Percentiles rank a stretch among this genome's conserved stretches.
These are phyloP conservation scores for Conchocele bisecta DNA, from an alignment of 2,888 invertebrate species.

Conservation along the genomic window DNA sequence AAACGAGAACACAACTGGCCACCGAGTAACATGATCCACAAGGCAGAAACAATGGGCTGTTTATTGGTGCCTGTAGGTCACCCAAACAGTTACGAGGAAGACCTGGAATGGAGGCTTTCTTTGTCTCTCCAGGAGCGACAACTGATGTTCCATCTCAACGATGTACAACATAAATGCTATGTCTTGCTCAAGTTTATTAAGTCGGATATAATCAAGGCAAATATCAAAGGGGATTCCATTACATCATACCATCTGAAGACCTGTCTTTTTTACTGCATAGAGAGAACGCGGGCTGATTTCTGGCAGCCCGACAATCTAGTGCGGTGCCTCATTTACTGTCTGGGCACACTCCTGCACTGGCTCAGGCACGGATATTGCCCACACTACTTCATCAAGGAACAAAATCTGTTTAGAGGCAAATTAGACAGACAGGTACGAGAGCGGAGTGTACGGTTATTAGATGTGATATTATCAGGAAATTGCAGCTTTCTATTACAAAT, in stretches of 20 bases:
- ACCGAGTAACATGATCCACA: neutral
- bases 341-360: neutral
- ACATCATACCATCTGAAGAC: constrained; percentile 39
- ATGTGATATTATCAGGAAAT: too few species aligned
- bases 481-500: too few species aligned
- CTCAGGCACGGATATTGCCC: constrained; percentile 10
- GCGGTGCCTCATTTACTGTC: constrained; percentile 1
- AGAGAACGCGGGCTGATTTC: neutral
- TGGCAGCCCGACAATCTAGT: constrained; percentile 19
- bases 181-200: constrained; percentile 24
- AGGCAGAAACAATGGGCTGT: constrained; percentile 12
- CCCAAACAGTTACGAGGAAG: constrained; percentile 6
- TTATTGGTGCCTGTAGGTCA: constrained; percentile 30
- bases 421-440: too few species aligned
- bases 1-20: constrained; percentile 14
- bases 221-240: constrained; percentile 7
- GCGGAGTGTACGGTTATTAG: too few species aligned
- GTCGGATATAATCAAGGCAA: constrained; percentile 11
- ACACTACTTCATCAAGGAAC: constrained; percentile 27
- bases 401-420: constrained; percentile 41
- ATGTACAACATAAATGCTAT: constrained; percentile 25
- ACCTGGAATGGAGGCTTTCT: constrained; percentile 26
- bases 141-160: constrained; percentile 13
- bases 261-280: constrained; percentile 18
- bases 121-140: constrained; percentile 25